phyloP scores from a whole-genome alignment of 2,888 invertebrate species.

The Deladenus siricidicola region DNA sequence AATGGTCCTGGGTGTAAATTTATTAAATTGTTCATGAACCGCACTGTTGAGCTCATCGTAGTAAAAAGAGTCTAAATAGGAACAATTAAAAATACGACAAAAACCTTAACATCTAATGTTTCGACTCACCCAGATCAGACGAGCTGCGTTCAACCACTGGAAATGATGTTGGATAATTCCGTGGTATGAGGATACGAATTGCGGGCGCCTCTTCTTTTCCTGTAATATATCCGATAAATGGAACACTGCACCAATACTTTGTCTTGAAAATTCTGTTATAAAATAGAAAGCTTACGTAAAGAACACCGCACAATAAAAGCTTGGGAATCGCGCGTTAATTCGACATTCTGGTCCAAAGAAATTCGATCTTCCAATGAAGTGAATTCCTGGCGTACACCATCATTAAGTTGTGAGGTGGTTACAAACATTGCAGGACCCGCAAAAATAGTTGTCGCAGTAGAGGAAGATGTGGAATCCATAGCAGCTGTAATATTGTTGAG shows the following conservation, averaged over 20 bases:
- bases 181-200: constrained; percentile 42
- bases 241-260: not conserved
- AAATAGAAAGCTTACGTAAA: constrained; percentile 29
- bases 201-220: constrained; percentile 39
- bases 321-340: constrained; percentile 29
- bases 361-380: constrained; percentile 32
- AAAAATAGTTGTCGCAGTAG: too few relatives aligned
- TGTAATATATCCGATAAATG: constrained; percentile 20
- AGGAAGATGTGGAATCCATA: not conserved
- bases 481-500: not conserved
- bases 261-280: not conserved
- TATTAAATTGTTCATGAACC: constrained; percentile 43
- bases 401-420: constrained; percentile 21
- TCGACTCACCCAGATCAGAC: constrained; percentile 41
- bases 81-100: not conserved
- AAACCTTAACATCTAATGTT: not conserved
- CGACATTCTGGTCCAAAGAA: constrained; percentile 30
- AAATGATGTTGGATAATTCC: constrained; percentile 37
- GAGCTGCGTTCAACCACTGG: constrained; percentile 38
- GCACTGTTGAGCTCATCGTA: constrained; percentile 49
- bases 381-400: constrained; percentile 35
- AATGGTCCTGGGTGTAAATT: constrained; percentile 34
- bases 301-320: constrained; percentile 33
- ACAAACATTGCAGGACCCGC: constrained; percentile 1
- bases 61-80: constrained; percentile 37